Percentiles rank a stretch among this genome's conserved stretches.
These are phyloP conservation scores for Lamprologus callipterus DNA, from an alignment of 2,113 vertebrate species.

Conservation along the genomic window DNA sequence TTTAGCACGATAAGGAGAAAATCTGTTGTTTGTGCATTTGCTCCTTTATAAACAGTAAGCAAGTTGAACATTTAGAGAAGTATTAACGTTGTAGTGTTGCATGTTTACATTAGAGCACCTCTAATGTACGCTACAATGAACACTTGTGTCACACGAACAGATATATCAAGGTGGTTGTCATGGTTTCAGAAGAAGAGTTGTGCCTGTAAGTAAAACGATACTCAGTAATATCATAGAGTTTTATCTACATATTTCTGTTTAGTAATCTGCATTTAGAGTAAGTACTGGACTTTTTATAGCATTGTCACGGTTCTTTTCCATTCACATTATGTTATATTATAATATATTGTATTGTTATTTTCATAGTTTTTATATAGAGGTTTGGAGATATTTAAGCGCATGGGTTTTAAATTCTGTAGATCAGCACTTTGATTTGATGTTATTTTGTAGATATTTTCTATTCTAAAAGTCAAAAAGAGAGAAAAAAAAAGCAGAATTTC, in stretches of 20 bases:
- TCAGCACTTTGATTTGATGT: not conserved
- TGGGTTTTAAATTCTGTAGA: not conserved
- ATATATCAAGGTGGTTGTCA: constrained; percentile 61
- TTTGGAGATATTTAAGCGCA: not conserved
- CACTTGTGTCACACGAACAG: constrained; percentile 62
- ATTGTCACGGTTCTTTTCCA: not conserved
- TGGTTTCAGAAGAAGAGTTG: constrained; percentile 61
- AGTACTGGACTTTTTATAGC: not conserved
- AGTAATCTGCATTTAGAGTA: not conserved
- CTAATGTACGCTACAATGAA: constrained; percentile 47
- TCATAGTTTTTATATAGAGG: not conserved
- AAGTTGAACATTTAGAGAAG: not conserved
- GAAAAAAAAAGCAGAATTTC: fast-evolving
- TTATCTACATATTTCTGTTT: not conserved
- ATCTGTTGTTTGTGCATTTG: not conserved
- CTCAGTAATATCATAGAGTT: constrained; percentile 16
- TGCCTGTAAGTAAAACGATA: constrained; percentile 55
- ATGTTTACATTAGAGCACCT: constrained; percentile 35
- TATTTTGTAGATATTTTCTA: not conserved
- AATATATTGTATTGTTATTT: not conserved
- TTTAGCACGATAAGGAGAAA: not conserved
- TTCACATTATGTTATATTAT: not conserved
- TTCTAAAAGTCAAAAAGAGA: not conserved
- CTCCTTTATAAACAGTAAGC: not conserved
- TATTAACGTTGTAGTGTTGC: constrained; percentile 3